Percentiles rank a stretch among this genome's conserved stretches.
Evolutionary conservation across 2,888 invertebrate species (phyloP).

Genomic region (Acrocera orbiculus): DNA sequence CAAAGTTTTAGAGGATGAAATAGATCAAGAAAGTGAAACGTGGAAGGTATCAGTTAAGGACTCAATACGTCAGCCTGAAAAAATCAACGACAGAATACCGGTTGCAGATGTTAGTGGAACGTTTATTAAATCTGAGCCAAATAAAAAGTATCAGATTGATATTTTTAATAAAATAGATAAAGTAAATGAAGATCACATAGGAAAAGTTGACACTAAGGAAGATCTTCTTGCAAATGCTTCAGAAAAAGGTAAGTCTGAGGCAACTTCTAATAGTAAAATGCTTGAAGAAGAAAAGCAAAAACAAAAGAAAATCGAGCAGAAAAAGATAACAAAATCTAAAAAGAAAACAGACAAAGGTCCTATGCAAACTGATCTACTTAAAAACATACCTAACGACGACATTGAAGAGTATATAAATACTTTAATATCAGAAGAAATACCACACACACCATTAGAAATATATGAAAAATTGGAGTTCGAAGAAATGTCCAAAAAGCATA

Average conservation of each 20-base stretch:
- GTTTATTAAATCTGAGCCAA: no score
- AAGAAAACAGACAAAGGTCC: not conserved
- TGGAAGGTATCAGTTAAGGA: no score
- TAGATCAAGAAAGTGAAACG: no score
- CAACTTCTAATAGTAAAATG: slow-evolving; percentile 14
- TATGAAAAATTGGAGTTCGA: slow-evolving; percentile 29
- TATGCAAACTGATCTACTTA: slow-evolving; percentile 12
- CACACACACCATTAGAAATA: slow-evolving; percentile 28
- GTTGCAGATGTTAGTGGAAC: no score
- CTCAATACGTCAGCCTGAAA: no score
- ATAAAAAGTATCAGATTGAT: no score
- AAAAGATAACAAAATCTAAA: slow-evolving; percentile 3
- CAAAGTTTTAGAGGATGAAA: no score
- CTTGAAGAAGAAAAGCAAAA: slow-evolving; percentile 12
- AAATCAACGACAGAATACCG: no score
- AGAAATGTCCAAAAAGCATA: slow-evolving; percentile 16
- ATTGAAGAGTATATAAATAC: slow-evolving; percentile 22
- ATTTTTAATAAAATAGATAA: slow-evolving; percentile 15
- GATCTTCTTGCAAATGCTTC: slow-evolving; percentile 17
- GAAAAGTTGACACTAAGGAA: slow-evolving; percentile 28
- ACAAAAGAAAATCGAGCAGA: slow-evolving; percentile 1
- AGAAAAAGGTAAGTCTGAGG: slow-evolving; percentile 24
- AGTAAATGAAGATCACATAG: slow-evolving; percentile 6
- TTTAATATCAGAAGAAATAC: slow-evolving; percentile 22
- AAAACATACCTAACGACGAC: slow-evolving; percentile 23